Percentiles rank a stretch among this genome's conserved stretches.
These are phyloP conservation scores for Paedocypris sp. DNA, from an alignment of 2,113 vertebrate species.

Conservation along the genomic window DNA sequence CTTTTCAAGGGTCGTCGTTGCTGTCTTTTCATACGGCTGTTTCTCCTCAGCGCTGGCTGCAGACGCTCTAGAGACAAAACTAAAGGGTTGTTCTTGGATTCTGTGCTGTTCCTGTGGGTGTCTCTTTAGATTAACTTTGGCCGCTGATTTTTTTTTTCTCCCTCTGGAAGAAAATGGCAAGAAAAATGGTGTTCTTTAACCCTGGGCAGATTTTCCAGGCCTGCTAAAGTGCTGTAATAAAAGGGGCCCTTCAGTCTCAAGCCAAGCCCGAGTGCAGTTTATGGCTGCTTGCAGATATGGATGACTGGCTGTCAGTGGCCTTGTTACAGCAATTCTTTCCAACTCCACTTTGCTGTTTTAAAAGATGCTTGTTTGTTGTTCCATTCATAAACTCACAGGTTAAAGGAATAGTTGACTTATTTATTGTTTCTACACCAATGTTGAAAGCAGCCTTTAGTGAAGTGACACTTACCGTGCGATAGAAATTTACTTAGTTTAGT, in stretches of 20 bases:
- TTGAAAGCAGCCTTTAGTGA: too few species aligned
- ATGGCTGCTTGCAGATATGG: constrained; percentile 31
- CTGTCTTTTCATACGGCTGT: constrained; percentile 15
- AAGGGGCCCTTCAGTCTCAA: constrained; percentile 25
- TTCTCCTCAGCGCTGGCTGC: constrained; percentile 22
- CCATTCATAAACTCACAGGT: not conserved
- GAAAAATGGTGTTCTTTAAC: constrained; percentile 33
- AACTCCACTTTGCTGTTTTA: not conserved
- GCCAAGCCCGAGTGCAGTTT: constrained; percentile 18
- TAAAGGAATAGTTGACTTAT: too few species aligned
- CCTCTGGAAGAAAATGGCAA: constrained; percentile 25
- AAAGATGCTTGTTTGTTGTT: constrained; percentile 6
- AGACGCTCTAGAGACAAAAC: constrained; percentile 23
- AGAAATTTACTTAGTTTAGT: too few species aligned
- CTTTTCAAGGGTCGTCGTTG: constrained; percentile 1
- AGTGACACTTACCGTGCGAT: too few species aligned
- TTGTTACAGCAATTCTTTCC: constrained; percentile 20
- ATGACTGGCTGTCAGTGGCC: constrained; percentile 32
- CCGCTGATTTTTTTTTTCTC: constrained; percentile 28
- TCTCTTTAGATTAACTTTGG: constrained; percentile 38
- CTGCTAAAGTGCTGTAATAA: constrained; percentile 39
- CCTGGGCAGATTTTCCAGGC: constrained; percentile 32
- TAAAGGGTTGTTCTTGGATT: constrained; percentile 30
- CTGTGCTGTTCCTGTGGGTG: constrained; percentile 24
- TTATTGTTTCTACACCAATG: too few species aligned